Evolutionary conservation across 1,140 invertebrate species (phyloP), one percentile per base, ranked within the genome.

Genomic region (Mesaphorura yosii): DNA sequence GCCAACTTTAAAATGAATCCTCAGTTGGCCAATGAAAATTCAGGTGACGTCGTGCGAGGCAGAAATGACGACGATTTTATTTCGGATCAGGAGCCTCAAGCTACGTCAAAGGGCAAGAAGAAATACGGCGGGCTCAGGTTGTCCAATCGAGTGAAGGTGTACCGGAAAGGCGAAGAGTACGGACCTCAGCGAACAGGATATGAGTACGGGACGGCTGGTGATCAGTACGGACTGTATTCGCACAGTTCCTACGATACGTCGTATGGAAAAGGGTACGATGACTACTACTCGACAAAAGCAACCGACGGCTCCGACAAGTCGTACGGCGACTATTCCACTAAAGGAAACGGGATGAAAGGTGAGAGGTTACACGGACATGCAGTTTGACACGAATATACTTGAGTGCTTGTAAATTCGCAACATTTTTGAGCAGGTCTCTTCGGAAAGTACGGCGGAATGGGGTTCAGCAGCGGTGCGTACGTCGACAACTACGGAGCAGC

Each of bases 31-130:
- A 42, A 7, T 34, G 23, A 41, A 15, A 12, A 10, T 15, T 15
- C 6, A 10, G 46, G 17, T 29, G 40, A 34, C 31, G 19, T 10
- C 25, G 29, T 51, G 14, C n/a, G 48, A 10, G 19, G 23, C 5
- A 29, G 53, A 3, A 38, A 5, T 39, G 54, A 56, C 14, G 45
- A 48, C 6, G 58, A 55, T 17, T 29, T 62, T 0, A 46, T 58
- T n/a, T 53, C 44, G 15, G 60, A 62, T 17, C 57, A 62, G 45
- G 60, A 62, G 28, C 55, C 59, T 37, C 37, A 53, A 22, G 37
- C 53, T 6, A 19, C 50, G n/a, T 14, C 12, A 6, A 34, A 48
- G 12, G 46, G 29, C 3, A 14, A 48, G 14, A 48, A 48, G 19
- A 22, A 22, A 31, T 31, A 31, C 22, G 31, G 31, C 10, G n/a